These are phyloP conservation scores for Anguilla rostrata DNA, from an alignment of 2,113 vertebrate genomes.

Conservation along the genomic window DNA sequence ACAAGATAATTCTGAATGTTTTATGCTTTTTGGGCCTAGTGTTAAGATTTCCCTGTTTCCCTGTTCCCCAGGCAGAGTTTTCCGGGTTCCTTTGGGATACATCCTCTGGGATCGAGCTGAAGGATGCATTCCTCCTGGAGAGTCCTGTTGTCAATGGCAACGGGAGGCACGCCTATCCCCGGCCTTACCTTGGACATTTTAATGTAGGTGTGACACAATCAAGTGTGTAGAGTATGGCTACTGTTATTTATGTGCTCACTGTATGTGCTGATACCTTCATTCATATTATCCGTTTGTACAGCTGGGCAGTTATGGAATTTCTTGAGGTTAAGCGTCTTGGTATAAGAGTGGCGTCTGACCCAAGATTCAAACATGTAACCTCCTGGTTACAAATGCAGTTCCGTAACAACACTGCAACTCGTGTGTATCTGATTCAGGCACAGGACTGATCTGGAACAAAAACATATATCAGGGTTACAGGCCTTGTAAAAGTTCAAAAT, in stretches of 20 bases:
- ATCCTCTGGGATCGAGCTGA: slow-evolving; percentile 80
- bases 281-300: not conserved
- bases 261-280: not conserved
- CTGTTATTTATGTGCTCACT: not conserved
- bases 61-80: slow-evolving; percentile 74
- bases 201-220: slow-evolving; percentile 64
- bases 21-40: not conserved
- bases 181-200: slow-evolving; percentile 79
- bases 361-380: not conserved
- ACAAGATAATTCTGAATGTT: not conserved
- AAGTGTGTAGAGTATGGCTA: not conserved
- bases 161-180: slow-evolving; percentile 61
- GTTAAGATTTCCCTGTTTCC: not conserved
- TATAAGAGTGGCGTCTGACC: not conserved
- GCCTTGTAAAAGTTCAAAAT: not conserved
- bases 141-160: slow-evolving; percentile 74
- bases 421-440: not conserved
- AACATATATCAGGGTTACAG: not conserved
- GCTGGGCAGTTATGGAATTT: not conserved
- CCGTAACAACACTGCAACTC: not conserved
- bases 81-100: slow-evolving; percentile 90
- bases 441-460: not conserved
- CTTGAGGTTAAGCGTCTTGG: not conserved
- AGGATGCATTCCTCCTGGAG: slow-evolving; percentile 69
- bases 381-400: not conserved